Evolutionary conservation across 2,113 vertebrate genomes (phyloP), one percentile per base, ranked within the genome.

Genomic region (Hystrix brachyura): DNA sequence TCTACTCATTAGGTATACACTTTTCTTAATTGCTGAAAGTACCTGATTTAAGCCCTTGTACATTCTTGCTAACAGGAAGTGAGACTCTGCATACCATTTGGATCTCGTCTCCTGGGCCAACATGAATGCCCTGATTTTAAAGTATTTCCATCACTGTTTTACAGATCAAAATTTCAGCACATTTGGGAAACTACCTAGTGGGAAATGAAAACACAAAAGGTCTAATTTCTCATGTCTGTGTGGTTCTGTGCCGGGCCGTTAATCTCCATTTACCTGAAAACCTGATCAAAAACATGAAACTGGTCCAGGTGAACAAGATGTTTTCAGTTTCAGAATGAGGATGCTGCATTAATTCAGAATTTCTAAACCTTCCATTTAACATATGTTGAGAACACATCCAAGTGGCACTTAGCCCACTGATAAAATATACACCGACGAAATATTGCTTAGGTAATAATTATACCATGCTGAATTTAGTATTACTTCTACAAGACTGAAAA

Each of bases 1-100:
- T 90, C 64, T 92, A 43, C 27, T 90, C 18, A 69, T 69, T 87
- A 93, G 86, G 38, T 90, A 62, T 32, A 96, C 1, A 69, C 43
- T n/a, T 85, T 67, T 76, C 65, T 76, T 85, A 96, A n/a, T 7
- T 53, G 51, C 64, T 78, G 64, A 74, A 90, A 87, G 57, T 34
- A 57, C 62, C n/a, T 65, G 3, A 38, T 43, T 21, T 2, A 10
- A 97, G 67, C 25, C 34, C 13, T 57, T 10, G 12, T 18, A 19
- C 55, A 62, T 38, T 57, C 38, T 32, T 8, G 17, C 7, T 59
- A 60, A 34, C 55, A 62, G 19, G 8, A 71, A 17, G 34, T 21
- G 48, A 94, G 92, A 89, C 25, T 14, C 46, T 67, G 64, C 11
- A 1, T 1, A 46, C 64, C 46, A 51, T 15, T 3, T 88, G 71